Conservation (phyloP, 2,888 invertebrate species). For the Ommatoiulus sabulosus region DNA sequence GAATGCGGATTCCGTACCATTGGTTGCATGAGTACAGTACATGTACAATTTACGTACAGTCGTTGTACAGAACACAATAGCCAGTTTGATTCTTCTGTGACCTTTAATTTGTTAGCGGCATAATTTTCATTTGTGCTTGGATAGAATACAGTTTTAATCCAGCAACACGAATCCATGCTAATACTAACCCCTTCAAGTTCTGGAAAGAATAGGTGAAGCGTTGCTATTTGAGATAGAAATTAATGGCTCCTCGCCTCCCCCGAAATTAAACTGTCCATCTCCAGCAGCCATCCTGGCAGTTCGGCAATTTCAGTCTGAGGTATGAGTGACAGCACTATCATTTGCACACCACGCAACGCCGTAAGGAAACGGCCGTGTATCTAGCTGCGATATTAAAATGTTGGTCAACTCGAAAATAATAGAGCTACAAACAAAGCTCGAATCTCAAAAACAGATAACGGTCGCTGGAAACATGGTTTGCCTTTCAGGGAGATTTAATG, state of each 20-base stretch:
- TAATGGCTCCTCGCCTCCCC: background rate
- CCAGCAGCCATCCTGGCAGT: background rate
- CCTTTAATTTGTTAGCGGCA: too few species aligned
- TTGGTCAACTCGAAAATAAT: background rate
- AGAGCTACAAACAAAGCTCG: background rate
- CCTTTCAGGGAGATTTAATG: slow-evolving; percentile 1
- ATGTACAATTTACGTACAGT: too few species aligned
- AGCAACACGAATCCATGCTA: background rate
- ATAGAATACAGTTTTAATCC: background rate
- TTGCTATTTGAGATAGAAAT: background rate
- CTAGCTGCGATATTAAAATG: background rate
- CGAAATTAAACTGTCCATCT: background rate
- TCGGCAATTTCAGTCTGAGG: background rate
- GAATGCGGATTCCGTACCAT: too few species aligned
- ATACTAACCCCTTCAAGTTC: background rate
- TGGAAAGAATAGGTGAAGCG: background rate
- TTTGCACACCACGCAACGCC: background rate
- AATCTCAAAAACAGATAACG: background rate
- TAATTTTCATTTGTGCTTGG: too few species aligned
- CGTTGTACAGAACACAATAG: too few species aligned
- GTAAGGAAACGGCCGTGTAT: background rate
- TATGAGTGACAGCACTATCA: background rate
- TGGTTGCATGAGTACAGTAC: too few species aligned
- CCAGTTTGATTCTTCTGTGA: too few species aligned
- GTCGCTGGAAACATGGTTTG: background rate